Conservation (phyloP, 2,113 vertebrate genomes). For the Brachyistius frenatus region DNA sequence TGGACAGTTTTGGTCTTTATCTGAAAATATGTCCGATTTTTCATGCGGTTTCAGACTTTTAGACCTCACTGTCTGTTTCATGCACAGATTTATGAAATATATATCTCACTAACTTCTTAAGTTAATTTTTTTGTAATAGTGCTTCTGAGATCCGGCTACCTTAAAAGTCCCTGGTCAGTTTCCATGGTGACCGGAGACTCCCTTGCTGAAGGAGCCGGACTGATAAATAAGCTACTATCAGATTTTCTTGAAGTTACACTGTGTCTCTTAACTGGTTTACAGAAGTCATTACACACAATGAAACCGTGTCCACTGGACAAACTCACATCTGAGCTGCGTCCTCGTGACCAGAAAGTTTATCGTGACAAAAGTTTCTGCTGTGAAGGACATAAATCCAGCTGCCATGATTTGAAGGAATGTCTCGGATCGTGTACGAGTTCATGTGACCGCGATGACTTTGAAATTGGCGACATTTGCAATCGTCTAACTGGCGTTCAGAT, state of each 20-base stretch:
- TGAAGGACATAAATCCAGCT: no score
- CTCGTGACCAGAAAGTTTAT: constrained; percentile 28
- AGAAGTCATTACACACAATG: neutral
- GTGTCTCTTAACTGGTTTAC: neutral
- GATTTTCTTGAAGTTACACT: constrained; percentile 5
- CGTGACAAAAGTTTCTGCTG: neutral
- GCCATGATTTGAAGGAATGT: no score
- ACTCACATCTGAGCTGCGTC: constrained; percentile 19
- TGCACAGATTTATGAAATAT: no score
- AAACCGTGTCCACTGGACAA: constrained; percentile 1
- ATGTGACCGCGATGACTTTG: constrained; percentile 1
- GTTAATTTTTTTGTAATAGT: neutral
- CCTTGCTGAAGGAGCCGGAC: neutral
- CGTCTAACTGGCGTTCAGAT: no score
- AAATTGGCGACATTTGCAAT: no score
- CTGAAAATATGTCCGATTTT: no score
- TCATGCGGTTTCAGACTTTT: no score
- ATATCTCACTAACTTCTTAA: no score
- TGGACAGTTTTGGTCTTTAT: no score
- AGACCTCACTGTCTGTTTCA: no score
- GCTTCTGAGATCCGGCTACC: neutral
- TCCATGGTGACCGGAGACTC: neutral
- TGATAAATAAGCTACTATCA: neutral
- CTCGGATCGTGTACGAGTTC: neutral
- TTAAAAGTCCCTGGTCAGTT: neutral